Evolutionary conservation across 2,797 vertebrate species (phyloP), one percentile per base, ranked within the genome.

Genomic region (Phoebastria nigripes): DNA sequence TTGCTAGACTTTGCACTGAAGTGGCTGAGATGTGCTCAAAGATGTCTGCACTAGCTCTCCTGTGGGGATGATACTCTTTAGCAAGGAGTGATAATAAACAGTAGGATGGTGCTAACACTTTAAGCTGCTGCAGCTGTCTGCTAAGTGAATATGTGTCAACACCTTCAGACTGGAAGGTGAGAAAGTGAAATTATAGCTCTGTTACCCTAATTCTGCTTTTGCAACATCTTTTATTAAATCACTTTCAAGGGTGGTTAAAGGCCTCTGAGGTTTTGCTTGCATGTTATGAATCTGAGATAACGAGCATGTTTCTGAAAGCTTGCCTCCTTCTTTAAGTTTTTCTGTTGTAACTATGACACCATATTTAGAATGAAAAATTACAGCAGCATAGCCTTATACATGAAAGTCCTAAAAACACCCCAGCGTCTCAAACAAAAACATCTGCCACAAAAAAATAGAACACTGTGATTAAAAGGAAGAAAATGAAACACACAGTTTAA

Each of bases 61-160:
- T 77, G 74, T 55, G 87, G 89, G 87, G 74, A 93, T 59, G 89
- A 79, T 82, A 67, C 74, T 91, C 87, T 94, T 96, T 88, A 96
- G 94, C 82, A 89, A 74, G 72, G 87, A 94, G 94, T 83, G 92
- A 97, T 93, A 96, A 96, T 96, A 97, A 97, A 95, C 92, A 96
- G 94, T 96, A 93, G 96, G 94, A 96, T 2, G 79, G 94, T 95
- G 96, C 94, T 96, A 97, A 97, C 91, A 82, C 91, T 96, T 95
- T 91, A 93, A 95, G 94, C 96, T 93, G 84, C 87, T 92, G 92
- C 96, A 96, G 96, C 94, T 97, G 96, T 91, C 92, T 95, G 96
- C 84, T 97, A 96, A 97, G 90, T 88, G 92, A 96, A 8, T 74
- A 85, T 47, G 52, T 95, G 95, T 96, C 96, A 96, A 97, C 94